phyloP scores from a whole-genome alignment of 2,888 invertebrate species.

The Nesidiocoris tenuis region DNA sequence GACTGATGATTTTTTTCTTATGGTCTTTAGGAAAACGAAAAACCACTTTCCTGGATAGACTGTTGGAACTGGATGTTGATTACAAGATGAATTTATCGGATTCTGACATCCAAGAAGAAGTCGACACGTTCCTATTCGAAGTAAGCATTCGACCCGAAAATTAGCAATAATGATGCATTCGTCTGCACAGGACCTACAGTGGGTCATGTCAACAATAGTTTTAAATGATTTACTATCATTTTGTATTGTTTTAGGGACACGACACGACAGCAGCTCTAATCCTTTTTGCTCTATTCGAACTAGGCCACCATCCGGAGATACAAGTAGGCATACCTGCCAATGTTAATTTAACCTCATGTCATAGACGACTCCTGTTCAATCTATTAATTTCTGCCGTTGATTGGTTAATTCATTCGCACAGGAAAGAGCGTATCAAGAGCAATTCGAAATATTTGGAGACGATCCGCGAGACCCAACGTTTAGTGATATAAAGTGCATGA shows the following conservation, averaged over 20 bases:
- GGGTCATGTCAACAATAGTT: neutral
- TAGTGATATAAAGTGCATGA: conserved; percentile 50
- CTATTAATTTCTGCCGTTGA: too few relatives aligned
- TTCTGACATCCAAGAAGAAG: conserved; percentile 58
- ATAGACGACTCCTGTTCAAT: too few relatives aligned
- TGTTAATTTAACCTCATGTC: too few relatives aligned
- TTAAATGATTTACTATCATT: neutral
- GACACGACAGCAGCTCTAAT: conserved; percentile 50
- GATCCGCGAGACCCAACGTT: conserved; percentile 48
- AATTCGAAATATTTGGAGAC: conserved; percentile 49
- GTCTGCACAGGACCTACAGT: neutral
- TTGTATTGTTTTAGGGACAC: conserved; percentile 46
- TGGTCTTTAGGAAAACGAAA: too few relatives aligned
- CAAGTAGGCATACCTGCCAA: conserved; percentile 47
- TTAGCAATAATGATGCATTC: neutral
- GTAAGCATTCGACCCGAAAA: conserved; percentile 50
- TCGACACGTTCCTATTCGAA: conserved; percentile 61
- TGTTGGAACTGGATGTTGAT: neutral
- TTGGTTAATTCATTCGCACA: conserved; percentile 37
- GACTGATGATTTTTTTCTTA: too few relatives aligned
- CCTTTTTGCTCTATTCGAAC: conserved; percentile 46
- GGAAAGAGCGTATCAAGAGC: conserved; percentile 49
- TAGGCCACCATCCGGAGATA: conserved; percentile 49
- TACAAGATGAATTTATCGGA: neutral
- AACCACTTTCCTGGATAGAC: conserved; percentile 25